phyloP scores from a whole-genome alignment of 1,140 invertebrate genomes.

The Musca vetustissima region DNA sequence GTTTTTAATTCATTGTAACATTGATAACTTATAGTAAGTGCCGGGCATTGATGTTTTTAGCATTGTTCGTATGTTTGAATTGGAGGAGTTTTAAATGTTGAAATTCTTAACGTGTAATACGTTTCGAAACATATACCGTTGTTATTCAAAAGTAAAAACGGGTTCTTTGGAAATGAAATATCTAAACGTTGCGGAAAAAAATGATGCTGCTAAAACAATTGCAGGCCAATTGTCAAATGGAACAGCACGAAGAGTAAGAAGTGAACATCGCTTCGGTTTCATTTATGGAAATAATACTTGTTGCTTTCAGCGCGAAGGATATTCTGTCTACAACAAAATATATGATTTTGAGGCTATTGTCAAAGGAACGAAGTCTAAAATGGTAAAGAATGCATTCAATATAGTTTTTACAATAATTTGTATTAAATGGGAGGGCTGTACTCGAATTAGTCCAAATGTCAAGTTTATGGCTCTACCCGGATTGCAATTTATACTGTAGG shows the following conservation, averaged over 20 bases:
- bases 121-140: background rate
- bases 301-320: constrained; percentile 78
- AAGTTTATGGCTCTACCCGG: too few relatives aligned
- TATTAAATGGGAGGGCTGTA: too few relatives aligned
- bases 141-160: background rate
- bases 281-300: constrained; percentile 20
- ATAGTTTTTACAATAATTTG: too few relatives aligned
- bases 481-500: too few relatives aligned
- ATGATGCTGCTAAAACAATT: constrained; percentile 98
- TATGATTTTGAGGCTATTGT: constrained; percentile 88
- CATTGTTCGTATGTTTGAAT: too few relatives aligned
- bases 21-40: too few relatives aligned
- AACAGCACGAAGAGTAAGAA: constrained; percentile 65
- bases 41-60: too few relatives aligned
- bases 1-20: too few relatives aligned
- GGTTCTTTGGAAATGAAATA: constrained; percentile 67
- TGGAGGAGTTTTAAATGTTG: too few relatives aligned
- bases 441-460: too few relatives aligned
- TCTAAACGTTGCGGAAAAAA: constrained; percentile 98
- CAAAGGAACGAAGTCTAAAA: constrained; percentile 64
- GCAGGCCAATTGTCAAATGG: constrained; percentile 84
- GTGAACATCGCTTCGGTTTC: background rate
- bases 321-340: constrained; percentile 94
- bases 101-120: background rate
- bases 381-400: too few relatives aligned